Evolutionary conservation across 2,113 vertebrate genomes (phyloP), one percentile per base, ranked within the genome.

Genomic region (Protobothrops mucrosquamatus): DNA sequence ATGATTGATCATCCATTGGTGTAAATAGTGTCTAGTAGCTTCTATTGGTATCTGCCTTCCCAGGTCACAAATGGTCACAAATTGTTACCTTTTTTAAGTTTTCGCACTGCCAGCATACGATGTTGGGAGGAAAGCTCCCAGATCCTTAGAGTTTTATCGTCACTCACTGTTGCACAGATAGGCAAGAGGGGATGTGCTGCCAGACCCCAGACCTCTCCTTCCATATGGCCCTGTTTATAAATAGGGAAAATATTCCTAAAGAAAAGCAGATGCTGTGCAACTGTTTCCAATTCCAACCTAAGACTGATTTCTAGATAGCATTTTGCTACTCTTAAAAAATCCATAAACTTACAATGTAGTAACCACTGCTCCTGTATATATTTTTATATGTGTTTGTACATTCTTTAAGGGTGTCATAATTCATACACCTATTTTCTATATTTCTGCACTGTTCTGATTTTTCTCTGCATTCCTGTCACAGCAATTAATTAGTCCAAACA

Each of bases 51-150:
- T 9, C 48, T 51, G 48, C 48, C 6, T 51, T 51, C 48, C 48
- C 48, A 51, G 48, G 48, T 51, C 7, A 51, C 48, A 48, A 48
- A 48, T 48, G 46, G 46, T 48, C 43, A 43, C 43, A 46, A 46
- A 46, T 48, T 0, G 0, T 54, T 96, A 99, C 99, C 99, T 98
- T 99, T 99, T 95, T 99, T 99, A 74, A 99, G 99, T 89, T 99
- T 99, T 95, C 99, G 98, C 6, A 99, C 99, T 0, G 99, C 99
- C 89, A 99, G 98, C 99, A 99, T 99, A 29, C 99, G 98, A 96
- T 99, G 99, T 95, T 99, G 99, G 88, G 98, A 96, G 0, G 99
- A 99, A 24, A 99, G 98, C 88, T 99, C 99, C 99, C 99, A 99
- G 97, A 99, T 99, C 23, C 99, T 97, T 54, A 99, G 98, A 0